Conservation (phyloP, 2,113 vertebrate species). For the Ia io region DNA sequence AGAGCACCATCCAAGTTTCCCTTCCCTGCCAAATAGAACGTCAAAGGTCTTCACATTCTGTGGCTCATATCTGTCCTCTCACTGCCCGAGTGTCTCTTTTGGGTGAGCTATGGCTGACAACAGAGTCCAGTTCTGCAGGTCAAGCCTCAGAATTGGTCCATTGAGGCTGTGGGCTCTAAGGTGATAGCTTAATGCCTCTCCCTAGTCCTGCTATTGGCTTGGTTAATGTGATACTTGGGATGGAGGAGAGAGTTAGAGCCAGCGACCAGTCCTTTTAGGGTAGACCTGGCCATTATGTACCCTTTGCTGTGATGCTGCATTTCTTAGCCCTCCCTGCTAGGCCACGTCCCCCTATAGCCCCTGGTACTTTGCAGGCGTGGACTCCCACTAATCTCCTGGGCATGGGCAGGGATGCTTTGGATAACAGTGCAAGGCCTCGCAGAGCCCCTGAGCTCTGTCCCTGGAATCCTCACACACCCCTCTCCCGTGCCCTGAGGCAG, state of each 20-base stretch:
- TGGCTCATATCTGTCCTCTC: neutral
- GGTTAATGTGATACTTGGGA: neutral
- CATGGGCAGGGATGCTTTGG: neutral
- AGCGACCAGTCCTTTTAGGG: neutral
- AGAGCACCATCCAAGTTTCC: neutral
- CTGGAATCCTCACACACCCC: rapidly evolving
- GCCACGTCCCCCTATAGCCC: neutral
- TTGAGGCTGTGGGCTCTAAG: neutral
- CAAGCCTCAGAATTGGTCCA: neutral
- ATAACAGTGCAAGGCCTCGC: neutral
- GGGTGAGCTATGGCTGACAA: neutral
- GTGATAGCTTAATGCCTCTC: neutral
- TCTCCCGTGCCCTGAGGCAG: neutral
- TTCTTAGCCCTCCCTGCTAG: neutral
- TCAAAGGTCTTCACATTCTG: neutral
- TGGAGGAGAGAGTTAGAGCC: neutral
- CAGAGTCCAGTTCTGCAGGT: neutral
- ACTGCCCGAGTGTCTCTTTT: neutral
- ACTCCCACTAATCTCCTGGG: neutral
- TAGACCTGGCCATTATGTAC: neutral
- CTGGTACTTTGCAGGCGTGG: neutral
- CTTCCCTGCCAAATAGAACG: neutral
- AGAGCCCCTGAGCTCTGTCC: neutral
- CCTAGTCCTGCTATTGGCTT: neutral
- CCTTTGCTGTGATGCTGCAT: neutral